Evolutionary conservation across 2,113 vertebrate species (phyloP).

Genomic region (Halcyon malimbica): DNA sequence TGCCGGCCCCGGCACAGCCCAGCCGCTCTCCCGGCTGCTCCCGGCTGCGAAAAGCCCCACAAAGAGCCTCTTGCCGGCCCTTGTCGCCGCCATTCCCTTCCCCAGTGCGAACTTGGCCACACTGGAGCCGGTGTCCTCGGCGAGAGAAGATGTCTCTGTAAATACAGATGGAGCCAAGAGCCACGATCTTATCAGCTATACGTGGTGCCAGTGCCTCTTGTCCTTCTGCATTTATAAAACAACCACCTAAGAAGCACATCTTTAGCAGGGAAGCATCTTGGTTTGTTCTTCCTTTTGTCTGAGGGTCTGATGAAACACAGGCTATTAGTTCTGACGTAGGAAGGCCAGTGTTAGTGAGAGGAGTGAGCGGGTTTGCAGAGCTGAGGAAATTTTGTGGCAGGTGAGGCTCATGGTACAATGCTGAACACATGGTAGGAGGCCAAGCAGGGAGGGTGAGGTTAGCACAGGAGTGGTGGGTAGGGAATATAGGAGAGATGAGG

Average conservation of each 20-base stretch:
- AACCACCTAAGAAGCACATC: background rate
- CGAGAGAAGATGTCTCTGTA: background rate
- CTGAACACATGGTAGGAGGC: background rate
- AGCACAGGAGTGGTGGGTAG: background rate
- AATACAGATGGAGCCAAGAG: background rate
- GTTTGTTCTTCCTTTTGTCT: background rate
- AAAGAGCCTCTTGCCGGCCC: no score
- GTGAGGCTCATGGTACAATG: background rate
- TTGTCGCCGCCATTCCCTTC: no score
- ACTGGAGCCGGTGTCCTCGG: no score
- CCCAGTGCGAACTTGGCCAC: no score
- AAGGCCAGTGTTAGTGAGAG: background rate
- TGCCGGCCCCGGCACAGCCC: no score
- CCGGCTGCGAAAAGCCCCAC: no score
- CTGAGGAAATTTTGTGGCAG: background rate
- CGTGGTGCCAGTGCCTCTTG: background rate
- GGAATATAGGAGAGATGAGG: background rate
- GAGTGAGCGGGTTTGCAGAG: background rate
- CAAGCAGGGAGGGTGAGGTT: background rate
- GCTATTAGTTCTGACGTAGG: background rate
- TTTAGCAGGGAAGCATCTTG: background rate
- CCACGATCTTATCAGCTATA: background rate
- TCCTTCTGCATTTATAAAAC: background rate
- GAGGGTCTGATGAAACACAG: background rate
- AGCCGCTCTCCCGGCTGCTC: no score